phyloP scores from a whole-genome alignment of 1,140 invertebrate genomes.

The Drosophila melanogaster region DNA sequence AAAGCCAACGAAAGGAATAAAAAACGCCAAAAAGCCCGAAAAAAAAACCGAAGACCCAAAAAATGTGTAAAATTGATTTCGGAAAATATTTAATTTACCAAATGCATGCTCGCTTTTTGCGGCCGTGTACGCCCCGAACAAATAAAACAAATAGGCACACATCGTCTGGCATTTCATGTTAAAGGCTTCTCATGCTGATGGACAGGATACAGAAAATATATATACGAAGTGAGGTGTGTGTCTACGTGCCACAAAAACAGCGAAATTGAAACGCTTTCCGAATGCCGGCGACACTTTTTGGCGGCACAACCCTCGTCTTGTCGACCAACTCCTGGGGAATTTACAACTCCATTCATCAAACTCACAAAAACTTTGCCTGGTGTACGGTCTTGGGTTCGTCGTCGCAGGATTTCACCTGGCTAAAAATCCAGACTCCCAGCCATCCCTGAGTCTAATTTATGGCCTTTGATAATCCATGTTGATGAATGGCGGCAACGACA shows the following conservation, averaged over 20 bases:
- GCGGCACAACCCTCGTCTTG: slow-evolving; percentile 20
- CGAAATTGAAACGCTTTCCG: slow-evolving; percentile 29
- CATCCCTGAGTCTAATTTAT: slow-evolving; percentile 70
- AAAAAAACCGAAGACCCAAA: slow-evolving; percentile 33
- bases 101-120: slow-evolving; percentile 47
- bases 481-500: slow-evolving; percentile 63
- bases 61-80: slow-evolving; percentile 50
- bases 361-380: slow-evolving; percentile 46
- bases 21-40: slow-evolving; percentile 8
- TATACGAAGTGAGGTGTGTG: slow-evolving; percentile 13
- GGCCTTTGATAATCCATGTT: slow-evolving; percentile 73
- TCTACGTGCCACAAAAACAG: slow-evolving; percentile 25
- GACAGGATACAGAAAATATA: slow-evolving; percentile 18
- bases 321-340: slow-evolving; percentile 34
- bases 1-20: background rate
- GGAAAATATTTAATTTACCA: slow-evolving; percentile 59
- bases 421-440: slow-evolving; percentile 29
- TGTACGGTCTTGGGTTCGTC: slow-evolving; percentile 12
- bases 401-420: slow-evolving; percentile 20
- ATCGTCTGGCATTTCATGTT: slow-evolving; percentile 22
- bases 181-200: slow-evolving; percentile 41
- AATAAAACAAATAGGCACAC: slow-evolving; percentile 39
- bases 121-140: slow-evolving; percentile 37
- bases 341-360: slow-evolving; percentile 75
- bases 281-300: slow-evolving; percentile 26